Evolutionary conservation across 2,888 invertebrate species (phyloP).

Genomic region (Hylaea fasciaria): DNA sequence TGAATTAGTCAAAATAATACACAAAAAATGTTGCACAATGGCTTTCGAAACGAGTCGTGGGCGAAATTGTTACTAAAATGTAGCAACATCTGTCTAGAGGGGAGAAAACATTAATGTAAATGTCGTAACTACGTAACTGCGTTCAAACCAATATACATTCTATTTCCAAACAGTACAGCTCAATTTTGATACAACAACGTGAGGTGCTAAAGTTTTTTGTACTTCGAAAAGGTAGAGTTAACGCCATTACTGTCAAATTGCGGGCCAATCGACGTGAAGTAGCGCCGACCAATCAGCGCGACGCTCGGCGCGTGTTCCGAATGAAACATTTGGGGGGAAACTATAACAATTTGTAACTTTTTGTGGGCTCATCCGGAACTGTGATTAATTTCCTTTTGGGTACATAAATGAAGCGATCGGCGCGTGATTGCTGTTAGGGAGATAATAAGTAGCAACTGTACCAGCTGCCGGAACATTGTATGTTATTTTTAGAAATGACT

Average conservation of each 20-base stretch:
- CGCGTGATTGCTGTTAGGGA: constrained; percentile 36
- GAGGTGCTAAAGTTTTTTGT: constrained; percentile 37
- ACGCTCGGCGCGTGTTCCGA: constrained; percentile 69
- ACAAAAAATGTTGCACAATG: constrained; percentile 77
- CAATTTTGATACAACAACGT: constrained; percentile 37
- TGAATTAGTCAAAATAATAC: constrained; percentile 82
- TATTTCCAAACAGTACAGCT: rapidly evolving
- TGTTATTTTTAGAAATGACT: no score
- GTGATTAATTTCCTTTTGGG: constrained; percentile 58
- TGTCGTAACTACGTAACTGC: constrained; percentile 24
- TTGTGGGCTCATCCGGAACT: constrained; percentile 58
- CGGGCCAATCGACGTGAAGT: constrained; percentile 75
- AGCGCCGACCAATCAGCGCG: constrained; percentile 71
- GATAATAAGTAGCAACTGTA: constrained; percentile 33
- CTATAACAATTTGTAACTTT: constrained; percentile 76
- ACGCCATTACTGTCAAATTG: constrained; percentile 84
- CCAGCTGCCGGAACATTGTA: constrained; percentile 9
- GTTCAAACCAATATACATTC: constrained; percentile 27
- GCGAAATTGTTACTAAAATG: constrained; percentile 84
- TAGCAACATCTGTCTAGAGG: constrained; percentile 83
- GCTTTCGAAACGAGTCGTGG: constrained; percentile 75
- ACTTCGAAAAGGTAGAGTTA: constrained; percentile 58
- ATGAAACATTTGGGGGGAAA: constrained; percentile 80
- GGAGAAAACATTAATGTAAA: constrained; percentile 49
- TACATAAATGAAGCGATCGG: constrained; percentile 47